Percentiles rank a stretch among this genome's conserved stretches.
phyloP scores from a whole-genome alignment of 2,888 invertebrate genomes.

The Habroteleia sp. region DNA sequence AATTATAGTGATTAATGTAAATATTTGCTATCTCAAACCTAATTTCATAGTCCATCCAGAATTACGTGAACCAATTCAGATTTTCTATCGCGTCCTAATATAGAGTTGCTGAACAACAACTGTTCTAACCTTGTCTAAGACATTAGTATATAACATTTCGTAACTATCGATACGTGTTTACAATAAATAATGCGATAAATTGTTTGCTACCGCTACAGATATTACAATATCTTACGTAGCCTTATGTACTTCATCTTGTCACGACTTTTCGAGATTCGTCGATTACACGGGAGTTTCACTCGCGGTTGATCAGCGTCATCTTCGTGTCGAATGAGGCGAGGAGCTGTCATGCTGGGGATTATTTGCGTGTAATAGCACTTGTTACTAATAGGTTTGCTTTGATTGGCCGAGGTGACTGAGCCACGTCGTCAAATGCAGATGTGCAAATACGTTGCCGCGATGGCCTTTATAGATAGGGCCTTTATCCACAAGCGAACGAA shows the following conservation, averaged over 20 bases:
- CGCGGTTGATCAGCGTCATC: constrained; percentile 60
- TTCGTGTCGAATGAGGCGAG: constrained; percentile 42
- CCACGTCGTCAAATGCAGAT: constrained; percentile 54
- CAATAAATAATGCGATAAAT: constrained; percentile 55
- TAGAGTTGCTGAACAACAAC: neutral
- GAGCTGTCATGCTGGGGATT: constrained; percentile 53
- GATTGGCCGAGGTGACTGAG: constrained; percentile 55
- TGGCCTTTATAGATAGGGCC: constrained; percentile 50
- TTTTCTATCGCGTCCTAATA: neutral
- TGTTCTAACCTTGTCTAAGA: constrained; percentile 22
- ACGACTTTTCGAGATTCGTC: constrained; percentile 50
- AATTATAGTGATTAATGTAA: too few relatives aligned
- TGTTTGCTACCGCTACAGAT: constrained; percentile 23
- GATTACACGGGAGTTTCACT: constrained; percentile 54
- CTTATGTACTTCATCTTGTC: constrained; percentile 54
- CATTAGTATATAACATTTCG: constrained; percentile 20
- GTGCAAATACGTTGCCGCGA: constrained; percentile 47
- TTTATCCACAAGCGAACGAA: constrained; percentile 11
- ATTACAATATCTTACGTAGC: constrained; percentile 43
- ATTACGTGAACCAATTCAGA: too few relatives aligned
- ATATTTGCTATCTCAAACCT: too few relatives aligned
- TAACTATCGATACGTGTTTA: constrained; percentile 45
- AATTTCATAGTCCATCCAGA: too few relatives aligned
- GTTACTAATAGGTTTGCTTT: constrained; percentile 55
- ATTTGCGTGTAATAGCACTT: constrained; percentile 62